These are phyloP conservation scores for Branchipolynoe longqiensis DNA, from an alignment of 2,888 invertebrate species.

Conservation along the genomic window DNA sequence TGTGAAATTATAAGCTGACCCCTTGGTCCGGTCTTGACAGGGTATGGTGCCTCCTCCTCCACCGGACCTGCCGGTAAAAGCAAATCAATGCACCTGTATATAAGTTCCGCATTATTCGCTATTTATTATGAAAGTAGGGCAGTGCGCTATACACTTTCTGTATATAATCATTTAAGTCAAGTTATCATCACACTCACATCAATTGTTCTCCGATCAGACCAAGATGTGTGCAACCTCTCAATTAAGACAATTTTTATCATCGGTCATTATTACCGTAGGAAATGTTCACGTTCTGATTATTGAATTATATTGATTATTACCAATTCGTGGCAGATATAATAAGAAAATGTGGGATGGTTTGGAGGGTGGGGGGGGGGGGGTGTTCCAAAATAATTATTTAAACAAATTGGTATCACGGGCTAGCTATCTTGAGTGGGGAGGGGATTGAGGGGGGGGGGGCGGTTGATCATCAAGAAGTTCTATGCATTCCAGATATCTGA, in stretches of 20 bases:
- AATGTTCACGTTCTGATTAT: conserved; percentile 38
- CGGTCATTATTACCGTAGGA: conserved; percentile 12
- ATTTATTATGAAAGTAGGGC: conserved; percentile 37
- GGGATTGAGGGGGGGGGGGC: too few relatives aligned
- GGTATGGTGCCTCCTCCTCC: conserved; percentile 48
- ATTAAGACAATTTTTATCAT: conserved; percentile 10
- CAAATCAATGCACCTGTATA: conserved; percentile 54
- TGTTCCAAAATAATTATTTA: conserved; percentile 12
- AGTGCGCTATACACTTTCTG: conserved; percentile 15
- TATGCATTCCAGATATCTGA: conserved; percentile 49
- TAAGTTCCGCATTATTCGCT: conserved; percentile 46
- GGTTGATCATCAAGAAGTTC: conserved; percentile 40
- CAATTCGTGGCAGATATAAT: not conserved
- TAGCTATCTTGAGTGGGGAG: conserved; percentile 31
- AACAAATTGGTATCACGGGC: too few relatives aligned
- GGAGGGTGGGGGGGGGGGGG: too few relatives aligned
- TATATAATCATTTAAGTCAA: conserved; percentile 28
- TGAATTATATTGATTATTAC: conserved; percentile 12
- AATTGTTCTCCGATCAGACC: too few relatives aligned
- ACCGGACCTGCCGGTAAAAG: not conserved
- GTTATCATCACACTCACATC: not conserved
- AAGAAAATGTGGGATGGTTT: too few relatives aligned
- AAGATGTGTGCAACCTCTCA: not conserved
- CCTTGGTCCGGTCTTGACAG: conserved; percentile 37
- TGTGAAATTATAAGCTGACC: not conserved